Conservation (phyloP, 2,888 invertebrate genomes). For the Yponomeuta malinellus region DNA sequence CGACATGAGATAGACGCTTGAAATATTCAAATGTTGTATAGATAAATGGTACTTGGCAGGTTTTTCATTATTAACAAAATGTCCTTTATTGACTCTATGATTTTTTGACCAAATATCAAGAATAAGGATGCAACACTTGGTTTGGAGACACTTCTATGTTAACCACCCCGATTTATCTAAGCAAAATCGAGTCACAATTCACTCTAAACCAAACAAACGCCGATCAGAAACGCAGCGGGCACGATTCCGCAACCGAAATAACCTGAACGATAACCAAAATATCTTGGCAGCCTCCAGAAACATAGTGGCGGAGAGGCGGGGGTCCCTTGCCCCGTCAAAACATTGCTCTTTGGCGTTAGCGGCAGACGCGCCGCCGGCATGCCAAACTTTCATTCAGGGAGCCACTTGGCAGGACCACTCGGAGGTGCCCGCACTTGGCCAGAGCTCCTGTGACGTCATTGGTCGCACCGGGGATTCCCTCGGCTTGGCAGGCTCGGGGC, state of each 20-base stretch:
- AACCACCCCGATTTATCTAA: too few relatives aligned
- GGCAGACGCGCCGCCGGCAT: constrained; percentile 36
- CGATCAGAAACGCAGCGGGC: constrained; percentile 2
- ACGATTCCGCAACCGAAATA: constrained; percentile 13
- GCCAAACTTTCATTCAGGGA: constrained; percentile 35
- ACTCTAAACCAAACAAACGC: neutral
- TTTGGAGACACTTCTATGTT: too few relatives aligned
- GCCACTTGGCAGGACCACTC: constrained; percentile 54
- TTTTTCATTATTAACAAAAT: too few relatives aligned
- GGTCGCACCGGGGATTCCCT: constrained; percentile 30
- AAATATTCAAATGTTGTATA: too few relatives aligned
- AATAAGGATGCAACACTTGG: too few relatives aligned
- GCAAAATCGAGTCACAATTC: neutral
- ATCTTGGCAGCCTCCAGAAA: constrained; percentile 17
- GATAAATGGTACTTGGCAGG: too few relatives aligned
- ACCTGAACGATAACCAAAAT: constrained; percentile 15
- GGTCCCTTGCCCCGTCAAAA: constrained; percentile 42
- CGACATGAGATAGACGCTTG: too few relatives aligned
- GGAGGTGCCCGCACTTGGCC: constrained; percentile 28
- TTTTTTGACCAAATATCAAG: too few relatives aligned
- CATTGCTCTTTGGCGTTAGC: constrained; percentile 40
- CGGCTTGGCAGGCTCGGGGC: constrained; percentile 24
- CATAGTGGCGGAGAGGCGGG: constrained; percentile 11
- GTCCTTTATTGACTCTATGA: too few relatives aligned
- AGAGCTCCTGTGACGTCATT: constrained; percentile 26